A percentile compares a stretch with the other conserved stretches of the same genome.
phyloP scores from a whole-genome alignment of 2,797 vertebrate genomes.

The Cottoperca gobio region DNA sequence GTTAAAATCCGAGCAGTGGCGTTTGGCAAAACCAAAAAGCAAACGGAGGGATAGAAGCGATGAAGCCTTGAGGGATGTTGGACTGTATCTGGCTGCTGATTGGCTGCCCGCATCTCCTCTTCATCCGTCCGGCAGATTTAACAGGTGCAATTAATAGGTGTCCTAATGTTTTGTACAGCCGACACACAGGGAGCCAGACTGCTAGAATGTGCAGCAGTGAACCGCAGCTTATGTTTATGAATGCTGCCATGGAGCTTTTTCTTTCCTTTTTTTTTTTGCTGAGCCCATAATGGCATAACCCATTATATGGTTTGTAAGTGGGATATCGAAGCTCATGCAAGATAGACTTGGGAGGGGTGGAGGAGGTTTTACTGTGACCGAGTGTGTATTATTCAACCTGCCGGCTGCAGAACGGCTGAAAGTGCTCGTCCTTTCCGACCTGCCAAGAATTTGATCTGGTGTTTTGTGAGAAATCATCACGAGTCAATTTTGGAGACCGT shows the following conservation, averaged over 20 bases:
- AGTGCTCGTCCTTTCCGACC: constrained; percentile 26
- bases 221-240: constrained; percentile 47
- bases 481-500: constrained; percentile 29
- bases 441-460: constrained; percentile 19
- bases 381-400: constrained; percentile 69
- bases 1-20: constrained; percentile 23
- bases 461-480: constrained; percentile 10
- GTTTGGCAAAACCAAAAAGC: neutral
- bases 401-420: constrained; percentile 47
- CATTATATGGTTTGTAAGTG: constrained; percentile 50
- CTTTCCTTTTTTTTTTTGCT: constrained; percentile 36
- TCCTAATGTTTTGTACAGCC: constrained; percentile 53
- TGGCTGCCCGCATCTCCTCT: constrained; percentile 1
- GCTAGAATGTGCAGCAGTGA: constrained; percentile 44
- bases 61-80: constrained; percentile 13
- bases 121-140: neutral
- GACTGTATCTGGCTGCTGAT: neutral
- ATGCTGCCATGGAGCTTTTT: constrained; percentile 59
- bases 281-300: constrained; percentile 58
- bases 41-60: neutral
- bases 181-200: constrained; percentile 41
- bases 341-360: constrained; percentile 39
- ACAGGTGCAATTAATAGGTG: constrained; percentile 8
- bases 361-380: constrained; percentile 48
- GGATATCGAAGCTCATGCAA: constrained; percentile 46